phyloP scores from a whole-genome alignment of 1,140 invertebrate genomes.

The Philotrypesis tridentata region DNA sequence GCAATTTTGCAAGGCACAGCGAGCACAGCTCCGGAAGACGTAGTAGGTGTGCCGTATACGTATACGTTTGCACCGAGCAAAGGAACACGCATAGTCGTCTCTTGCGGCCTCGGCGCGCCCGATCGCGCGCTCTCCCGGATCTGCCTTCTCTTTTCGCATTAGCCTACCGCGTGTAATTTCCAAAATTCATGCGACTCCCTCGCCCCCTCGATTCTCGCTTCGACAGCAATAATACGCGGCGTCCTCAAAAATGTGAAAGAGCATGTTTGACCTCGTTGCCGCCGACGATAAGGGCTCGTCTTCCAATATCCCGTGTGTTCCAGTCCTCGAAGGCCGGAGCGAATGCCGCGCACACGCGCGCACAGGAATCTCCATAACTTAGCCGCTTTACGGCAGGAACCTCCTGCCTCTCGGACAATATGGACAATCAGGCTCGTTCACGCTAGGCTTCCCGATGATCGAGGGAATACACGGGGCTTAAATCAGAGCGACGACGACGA shows the following conservation, averaged over 20 bases:
- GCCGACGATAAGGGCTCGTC: background rate
- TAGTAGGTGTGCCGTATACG: background rate
- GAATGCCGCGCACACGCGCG: background rate
- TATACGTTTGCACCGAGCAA: background rate
- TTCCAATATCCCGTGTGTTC: background rate
- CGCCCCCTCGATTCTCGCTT: too few relatives aligned
- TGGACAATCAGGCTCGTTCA: constrained; percentile 66
- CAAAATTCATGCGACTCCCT: too few relatives aligned
- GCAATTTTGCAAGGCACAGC: constrained; percentile 21
- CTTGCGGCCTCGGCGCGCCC: too few relatives aligned
- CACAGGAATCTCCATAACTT: constrained; percentile 59
- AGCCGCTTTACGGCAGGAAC: background rate
- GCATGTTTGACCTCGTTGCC: constrained; percentile 4
- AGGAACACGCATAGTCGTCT: background rate
- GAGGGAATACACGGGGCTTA: constrained; percentile 3
- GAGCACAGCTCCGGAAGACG: background rate
- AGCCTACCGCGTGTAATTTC: too few relatives aligned
- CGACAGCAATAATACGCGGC: too few relatives aligned
- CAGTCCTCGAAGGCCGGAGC: background rate
- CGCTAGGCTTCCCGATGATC: constrained; percentile 53
- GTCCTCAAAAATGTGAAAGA: too few relatives aligned
- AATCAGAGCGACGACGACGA: constrained; percentile 16
- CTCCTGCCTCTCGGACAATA: constrained; percentile 57
- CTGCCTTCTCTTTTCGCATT: too few relatives aligned
- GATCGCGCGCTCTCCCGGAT: too few relatives aligned